A percentile compares a stretch with the other conserved stretches of the same genome.
phyloP scores from a whole-genome alignment of 2,113 vertebrate genomes.

The Thunnus maccoyii region DNA sequence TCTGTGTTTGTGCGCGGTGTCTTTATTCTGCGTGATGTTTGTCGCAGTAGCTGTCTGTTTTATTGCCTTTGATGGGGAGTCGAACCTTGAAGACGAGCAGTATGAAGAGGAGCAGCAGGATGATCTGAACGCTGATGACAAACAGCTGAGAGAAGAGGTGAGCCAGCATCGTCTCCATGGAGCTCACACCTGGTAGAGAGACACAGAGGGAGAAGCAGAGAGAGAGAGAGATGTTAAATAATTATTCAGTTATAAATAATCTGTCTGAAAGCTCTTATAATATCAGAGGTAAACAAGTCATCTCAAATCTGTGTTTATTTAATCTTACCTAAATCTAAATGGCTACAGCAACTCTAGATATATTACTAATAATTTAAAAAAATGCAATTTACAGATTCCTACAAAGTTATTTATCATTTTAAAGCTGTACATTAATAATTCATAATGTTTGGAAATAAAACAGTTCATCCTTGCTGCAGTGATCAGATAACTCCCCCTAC shows the following conservation, averaged over 20 bases:
- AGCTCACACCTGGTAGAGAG: constrained; percentile 81
- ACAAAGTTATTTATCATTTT: accelerated
- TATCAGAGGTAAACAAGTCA: background rate
- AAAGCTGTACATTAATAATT: background rate
- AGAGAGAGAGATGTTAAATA: background rate
- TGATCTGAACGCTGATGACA: constrained; percentile 87
- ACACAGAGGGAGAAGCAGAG: background rate
- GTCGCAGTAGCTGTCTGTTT: background rate
- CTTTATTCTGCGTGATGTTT: background rate
- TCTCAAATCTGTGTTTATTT: background rate
- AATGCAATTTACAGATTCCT: no score
- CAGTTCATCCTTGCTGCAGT: background rate
- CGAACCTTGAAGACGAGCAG: constrained; percentile 85
- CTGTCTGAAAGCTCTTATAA: no score
- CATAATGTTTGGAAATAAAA: background rate
- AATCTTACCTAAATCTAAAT: background rate
- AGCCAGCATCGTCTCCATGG: constrained; percentile 86
- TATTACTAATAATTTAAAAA: no score
- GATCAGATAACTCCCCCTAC: constrained; percentile 59
- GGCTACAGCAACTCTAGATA: no score
- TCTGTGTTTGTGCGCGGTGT: background rate
- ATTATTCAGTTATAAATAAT: background rate
- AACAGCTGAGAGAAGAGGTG: constrained; percentile 87
- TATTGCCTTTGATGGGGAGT: background rate
- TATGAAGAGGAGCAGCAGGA: constrained; percentile 85